Conservation (phyloP, 2,888 invertebrate species). For the Pheosia tremula region DNA sequence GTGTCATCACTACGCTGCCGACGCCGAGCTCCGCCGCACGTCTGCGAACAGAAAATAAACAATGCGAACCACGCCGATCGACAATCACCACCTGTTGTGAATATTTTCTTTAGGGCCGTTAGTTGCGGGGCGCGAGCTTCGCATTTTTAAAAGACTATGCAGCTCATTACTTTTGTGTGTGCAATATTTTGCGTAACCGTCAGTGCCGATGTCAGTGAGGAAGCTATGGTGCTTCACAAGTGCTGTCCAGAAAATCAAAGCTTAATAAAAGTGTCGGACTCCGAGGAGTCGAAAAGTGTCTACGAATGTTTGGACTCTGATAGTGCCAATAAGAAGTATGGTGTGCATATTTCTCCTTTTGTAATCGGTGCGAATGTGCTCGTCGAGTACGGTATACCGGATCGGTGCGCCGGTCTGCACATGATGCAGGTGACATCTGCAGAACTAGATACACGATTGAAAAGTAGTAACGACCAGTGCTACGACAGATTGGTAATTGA, state of each 20-base stretch:
- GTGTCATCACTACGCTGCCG: slow-evolving; percentile 57
- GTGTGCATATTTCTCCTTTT: slow-evolving; percentile 54
- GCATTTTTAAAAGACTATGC: slow-evolving; percentile 55
- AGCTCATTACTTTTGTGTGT: slow-evolving; percentile 53
- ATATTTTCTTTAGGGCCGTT: slow-evolving; percentile 36
- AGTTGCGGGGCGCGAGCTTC: slow-evolving; percentile 27
- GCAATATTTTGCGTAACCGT: slow-evolving; percentile 44
- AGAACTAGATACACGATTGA: slow-evolving; percentile 40
- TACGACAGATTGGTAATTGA: slow-evolving; percentile 66
- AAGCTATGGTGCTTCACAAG: slow-evolving; percentile 61
- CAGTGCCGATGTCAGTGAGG: slow-evolving; percentile 40
- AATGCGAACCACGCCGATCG: slow-evolving; percentile 63
- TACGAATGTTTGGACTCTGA: slow-evolving; percentile 63
- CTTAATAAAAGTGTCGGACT: slow-evolving; percentile 57
- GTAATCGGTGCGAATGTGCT: slow-evolving; percentile 51
- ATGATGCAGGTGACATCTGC: slow-evolving; percentile 40
- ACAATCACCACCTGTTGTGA: slow-evolving; percentile 69
- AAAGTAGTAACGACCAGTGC: slow-evolving; percentile 45
- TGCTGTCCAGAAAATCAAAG: slow-evolving; percentile 66
- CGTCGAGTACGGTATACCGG: slow-evolving; percentile 60
- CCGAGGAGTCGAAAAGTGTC: slow-evolving; percentile 37
- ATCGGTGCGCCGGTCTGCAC: slow-evolving; percentile 52
- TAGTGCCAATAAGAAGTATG: slow-evolving; percentile 45
- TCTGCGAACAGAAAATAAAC: slow-evolving; percentile 52
- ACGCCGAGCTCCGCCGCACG: slow-evolving; percentile 60